Base-by-base conservation (phyloP, 2,113 vertebrate genomes). In the Toxotes chatareus region DNA sequence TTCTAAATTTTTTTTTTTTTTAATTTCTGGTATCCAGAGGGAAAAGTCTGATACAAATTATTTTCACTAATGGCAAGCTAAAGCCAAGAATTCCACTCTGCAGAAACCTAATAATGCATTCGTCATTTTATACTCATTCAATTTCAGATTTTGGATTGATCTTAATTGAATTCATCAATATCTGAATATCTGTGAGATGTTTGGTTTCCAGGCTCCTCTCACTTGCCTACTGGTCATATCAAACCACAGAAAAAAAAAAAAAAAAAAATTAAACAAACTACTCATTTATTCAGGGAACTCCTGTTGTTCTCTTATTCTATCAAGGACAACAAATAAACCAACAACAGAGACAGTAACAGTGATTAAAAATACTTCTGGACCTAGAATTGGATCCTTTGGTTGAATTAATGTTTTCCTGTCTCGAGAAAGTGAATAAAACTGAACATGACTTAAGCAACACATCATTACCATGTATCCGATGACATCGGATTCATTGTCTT, bases 401-500 rank as follows among this genome's bases (percentile, higher is more conserved):
- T 46, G 10, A 38, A 44, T 27, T 23, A 7, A 40, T 40, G 21
- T 46, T 49, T 23, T 66, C 1, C 19, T 51, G 49, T 68, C 17
- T 34, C 3, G 46, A 17, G 5, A 72, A 56, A 32, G 13, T 31
- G 38, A 81, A 55, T 6, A 64, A 53, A 27, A 27, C 27, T 27
- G 27, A 27, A 64, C 5, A 4, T 4, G 21, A 65, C n/a, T 31
- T 59, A 5, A 71, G 23, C 23, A 19, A 21, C 0, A 3, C 55
- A 21, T 73, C 51, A 13, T 94, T 80, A 98, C 98, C 98, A 97
- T 98, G 84, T 99, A 99, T 34, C 98, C 98, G 84, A 97, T 96
- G 88, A 99, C 97, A 57, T 97, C 97, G 3, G 98, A 99, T 88
- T 99, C 98, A 17, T 99, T 99, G 85, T 95, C 96, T 77, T 96